A percentile compares a stretch with the other conserved stretches of the same genome.
Evolutionary conservation across 1,140 invertebrate genomes (phyloP).

Genomic region (Harpegnathos saltator): DNA sequence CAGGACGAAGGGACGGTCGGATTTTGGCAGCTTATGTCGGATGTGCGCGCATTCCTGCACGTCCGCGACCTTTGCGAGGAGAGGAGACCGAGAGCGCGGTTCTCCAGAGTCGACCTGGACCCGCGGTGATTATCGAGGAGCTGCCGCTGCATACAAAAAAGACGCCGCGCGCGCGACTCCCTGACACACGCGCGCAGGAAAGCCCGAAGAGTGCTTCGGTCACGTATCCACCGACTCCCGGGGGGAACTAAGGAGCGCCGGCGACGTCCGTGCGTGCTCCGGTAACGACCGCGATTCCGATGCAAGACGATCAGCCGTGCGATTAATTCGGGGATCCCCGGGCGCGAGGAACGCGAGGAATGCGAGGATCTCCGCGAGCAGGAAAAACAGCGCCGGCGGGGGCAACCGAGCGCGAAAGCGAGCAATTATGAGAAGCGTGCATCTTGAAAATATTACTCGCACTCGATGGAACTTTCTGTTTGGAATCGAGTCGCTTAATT

Average conservation of each 20-base stretch:
- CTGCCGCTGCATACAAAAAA: slow-evolving; percentile 40
- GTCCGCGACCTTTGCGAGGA: slow-evolving; percentile 41
- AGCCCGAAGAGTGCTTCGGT: too few relatives aligned
- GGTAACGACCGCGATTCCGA: slow-evolving; percentile 35
- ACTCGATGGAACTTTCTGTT: slow-evolving; percentile 3
- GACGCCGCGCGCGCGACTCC: background rate
- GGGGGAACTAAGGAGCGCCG: slow-evolving; percentile 33
- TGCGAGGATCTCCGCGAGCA: too few relatives aligned
- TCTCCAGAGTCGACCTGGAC: slow-evolving; percentile 12
- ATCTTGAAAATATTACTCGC: slow-evolving; percentile 1
- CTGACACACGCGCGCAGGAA: background rate
- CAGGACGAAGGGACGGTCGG: background rate
- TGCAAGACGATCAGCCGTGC: too few relatives aligned
- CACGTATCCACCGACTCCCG: slow-evolving; percentile 33
- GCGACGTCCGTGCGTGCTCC: slow-evolving; percentile 12
- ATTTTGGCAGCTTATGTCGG: slow-evolving; percentile 39
- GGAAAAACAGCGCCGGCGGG: too few relatives aligned
- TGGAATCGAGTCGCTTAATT: slow-evolving; percentile 48
- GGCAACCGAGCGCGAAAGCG: too few relatives aligned
- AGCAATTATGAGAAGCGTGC: too few relatives aligned
- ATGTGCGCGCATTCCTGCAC: slow-evolving; percentile 48
- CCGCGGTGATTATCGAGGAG: background rate
- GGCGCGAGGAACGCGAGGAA: too few relatives aligned
- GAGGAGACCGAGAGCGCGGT: background rate
- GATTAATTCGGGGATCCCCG: slow-evolving; percentile 19